Percentiles rank a stretch among this genome's conserved stretches.
Evolutionary conservation across 37 sponge, comb jelly and placozoan genomes (phyloP).

Genomic region (Oscarella lobularis): DNA sequence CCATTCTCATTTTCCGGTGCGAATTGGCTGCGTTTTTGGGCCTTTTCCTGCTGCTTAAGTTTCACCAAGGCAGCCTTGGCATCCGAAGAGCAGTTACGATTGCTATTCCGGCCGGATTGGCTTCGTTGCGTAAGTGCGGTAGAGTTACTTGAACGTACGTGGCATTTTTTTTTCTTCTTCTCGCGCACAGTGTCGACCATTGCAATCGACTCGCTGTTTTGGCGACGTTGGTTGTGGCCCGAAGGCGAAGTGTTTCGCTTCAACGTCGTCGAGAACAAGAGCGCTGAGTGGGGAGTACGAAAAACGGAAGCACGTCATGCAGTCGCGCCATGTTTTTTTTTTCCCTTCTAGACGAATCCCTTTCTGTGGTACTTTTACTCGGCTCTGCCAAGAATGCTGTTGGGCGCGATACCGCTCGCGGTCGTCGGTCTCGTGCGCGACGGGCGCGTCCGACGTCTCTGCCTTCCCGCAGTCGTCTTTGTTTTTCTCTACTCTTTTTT

Average conservation of each 20-base stretch:
- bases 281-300: slow-evolving; percentile 81
- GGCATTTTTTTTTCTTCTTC: not conserved
- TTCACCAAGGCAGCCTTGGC: slow-evolving; percentile 18
- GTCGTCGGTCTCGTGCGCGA: slow-evolving; percentile 44
- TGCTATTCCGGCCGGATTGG: too few species aligned
- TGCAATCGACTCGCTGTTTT: slow-evolving; percentile 74
- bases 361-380: slow-evolving; percentile 94
- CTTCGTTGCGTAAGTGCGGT: too few species aligned
- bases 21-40: slow-evolving; percentile 67
- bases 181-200: slow-evolving; percentile 42
- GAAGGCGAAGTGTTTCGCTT: slow-evolving; percentile 96
- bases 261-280: slow-evolving; percentile 93
- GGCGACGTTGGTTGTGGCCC: slow-evolving; percentile 93
- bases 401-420: slow-evolving; percentile 48
- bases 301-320: not conserved
- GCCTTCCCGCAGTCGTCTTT: slow-evolving; percentile 54
- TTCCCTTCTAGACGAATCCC: slow-evolving; percentile 39
- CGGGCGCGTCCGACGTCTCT: slow-evolving; percentile 16
- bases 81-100: too few species aligned
- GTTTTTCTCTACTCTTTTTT: slow-evolving; percentile 81
- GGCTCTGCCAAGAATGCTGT: slow-evolving; percentile 74
- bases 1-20: slow-evolving; percentile 64
- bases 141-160: not conserved
- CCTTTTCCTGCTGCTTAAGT: slow-evolving; percentile 47
- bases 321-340: not conserved